Base-by-base conservation (phyloP, 2,888 invertebrate genomes). In the Ormyrus rosae region DNA sequence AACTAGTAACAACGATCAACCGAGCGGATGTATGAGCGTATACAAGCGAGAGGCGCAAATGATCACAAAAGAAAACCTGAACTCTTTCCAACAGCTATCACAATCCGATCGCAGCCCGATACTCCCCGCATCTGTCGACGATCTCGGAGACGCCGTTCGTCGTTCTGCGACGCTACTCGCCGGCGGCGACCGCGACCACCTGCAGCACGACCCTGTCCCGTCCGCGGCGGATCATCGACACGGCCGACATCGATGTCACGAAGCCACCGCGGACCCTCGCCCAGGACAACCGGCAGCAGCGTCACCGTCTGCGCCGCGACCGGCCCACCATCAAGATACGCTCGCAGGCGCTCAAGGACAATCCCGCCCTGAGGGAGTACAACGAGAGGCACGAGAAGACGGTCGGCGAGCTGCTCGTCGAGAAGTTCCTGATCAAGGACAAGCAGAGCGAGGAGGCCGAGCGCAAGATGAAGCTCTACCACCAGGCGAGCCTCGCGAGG, bases 231-330 rank as follows among this genome's bases (percentile, higher is more conserved):
- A 86, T 89, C 8, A 95, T 96, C 83, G 96, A 96, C 89, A 96
- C 96, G 3, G 96, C 96, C 51, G 96, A 96, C 88, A 97, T 97
- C 84, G 96, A 97, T 89, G 96, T 97, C 0, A 95, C 96, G 0
- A 93, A 93, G 82, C 88, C 88, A 0, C 85, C 82, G 86, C 86
- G 87, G 0, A 80, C 75, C 0, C 84, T 83, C 19, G 67, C 80
- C 83, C 67, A 81, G 86, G 76, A 80, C 83, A 76, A 70, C 0
- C 83, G 83, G 9, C 85, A 86, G 82, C 88, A 82, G 80, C 87
- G 83, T 82, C 87, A 87, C 65, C 86, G 87, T 2, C 83, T 88
- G 8, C 87, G 86, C 78, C 90, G 86, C 83, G 91, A 84, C 85
- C 84, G 87, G 9, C 88, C 89, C 3, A 90, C 89, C 0, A 88